Conservation (phyloP, 2,888 invertebrate species). For the Andrena flavipes region DNA sequence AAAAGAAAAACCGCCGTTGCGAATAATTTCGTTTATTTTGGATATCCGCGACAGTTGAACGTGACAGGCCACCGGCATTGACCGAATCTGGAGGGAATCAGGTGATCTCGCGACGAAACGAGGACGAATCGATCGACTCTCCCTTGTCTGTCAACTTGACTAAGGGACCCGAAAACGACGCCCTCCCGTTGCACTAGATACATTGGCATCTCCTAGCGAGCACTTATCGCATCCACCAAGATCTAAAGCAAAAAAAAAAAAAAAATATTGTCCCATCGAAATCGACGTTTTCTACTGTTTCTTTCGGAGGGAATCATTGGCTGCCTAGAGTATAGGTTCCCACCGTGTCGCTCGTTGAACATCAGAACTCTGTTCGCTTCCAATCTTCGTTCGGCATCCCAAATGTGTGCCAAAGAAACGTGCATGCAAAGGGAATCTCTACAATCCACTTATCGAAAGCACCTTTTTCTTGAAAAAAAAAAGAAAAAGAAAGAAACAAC, state of each 20-base stretch:
- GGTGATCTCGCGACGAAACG: slow-evolving; percentile 46
- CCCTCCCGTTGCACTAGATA: background rate
- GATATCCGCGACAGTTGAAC: background rate
- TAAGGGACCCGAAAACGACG: slow-evolving; percentile 23
- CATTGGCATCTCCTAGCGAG: background rate
- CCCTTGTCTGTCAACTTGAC: slow-evolving; percentile 20
- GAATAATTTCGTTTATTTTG: background rate
- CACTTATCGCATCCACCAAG: background rate
- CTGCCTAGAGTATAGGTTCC: background rate
- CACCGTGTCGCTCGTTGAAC: background rate
- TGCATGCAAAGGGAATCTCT: background rate
- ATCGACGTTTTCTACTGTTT: background rate
- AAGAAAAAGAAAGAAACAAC: too few species aligned
- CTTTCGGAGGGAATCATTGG: slow-evolving; percentile 3
- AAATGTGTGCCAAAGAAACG: background rate
- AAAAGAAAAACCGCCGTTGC: background rate
- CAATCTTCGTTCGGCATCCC: background rate
- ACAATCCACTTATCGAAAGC: background rate
- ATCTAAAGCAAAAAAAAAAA: background rate
- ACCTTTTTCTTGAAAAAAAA: too few species aligned
- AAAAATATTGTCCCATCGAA: too few species aligned
- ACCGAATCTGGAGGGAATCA: slow-evolving; percentile 53
- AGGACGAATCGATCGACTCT: slow-evolving; percentile 49
- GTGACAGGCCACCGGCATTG: slow-evolving; percentile 28
- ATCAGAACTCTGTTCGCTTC: background rate